phyloP scores from a whole-genome alignment of 2,113 vertebrate species.

The Patagioenas fasciata region DNA sequence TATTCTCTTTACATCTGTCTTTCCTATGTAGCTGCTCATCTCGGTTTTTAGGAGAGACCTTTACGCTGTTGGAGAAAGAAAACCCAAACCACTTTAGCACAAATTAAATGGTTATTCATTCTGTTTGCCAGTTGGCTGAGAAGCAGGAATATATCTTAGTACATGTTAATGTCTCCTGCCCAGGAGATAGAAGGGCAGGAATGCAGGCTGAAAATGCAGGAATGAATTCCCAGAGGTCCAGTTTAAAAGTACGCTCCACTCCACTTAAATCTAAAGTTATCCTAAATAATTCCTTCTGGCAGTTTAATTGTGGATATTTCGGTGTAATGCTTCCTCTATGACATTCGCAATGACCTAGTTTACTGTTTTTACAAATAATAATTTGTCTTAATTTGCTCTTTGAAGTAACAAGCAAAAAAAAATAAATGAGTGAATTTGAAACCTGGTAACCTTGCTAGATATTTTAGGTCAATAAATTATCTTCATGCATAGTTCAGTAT shows the following conservation, averaged over 20 bases:
- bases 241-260: background rate
- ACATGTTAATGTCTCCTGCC: background rate
- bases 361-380: slow-evolving; percentile 31
- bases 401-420: slow-evolving; percentile 32
- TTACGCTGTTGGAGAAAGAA: background rate
- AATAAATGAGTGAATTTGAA: slow-evolving; percentile 5
- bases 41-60: background rate
- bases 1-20: background rate
- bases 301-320: slow-evolving; percentile 24
- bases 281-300: slow-evolving; percentile 30
- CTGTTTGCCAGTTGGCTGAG: background rate
- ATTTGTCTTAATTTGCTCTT: slow-evolving; percentile 51
- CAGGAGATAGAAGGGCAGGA: background rate
- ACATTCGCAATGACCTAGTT: slow-evolving; percentile 52
- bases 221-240: background rate
- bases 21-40: background rate
- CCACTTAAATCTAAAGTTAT: background rate
- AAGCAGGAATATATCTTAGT: background rate
- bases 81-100: background rate
- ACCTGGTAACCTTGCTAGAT: slow-evolving; percentile 51
- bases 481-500: slow-evolving; percentile 50
- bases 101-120: background rate
- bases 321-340: background rate
- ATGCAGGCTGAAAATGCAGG: background rate
- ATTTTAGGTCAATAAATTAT: slow-evolving; percentile 70